phyloP scores from a whole-genome alignment of 1,140 invertebrate species.

The Eurytemora carolleeae region DNA sequence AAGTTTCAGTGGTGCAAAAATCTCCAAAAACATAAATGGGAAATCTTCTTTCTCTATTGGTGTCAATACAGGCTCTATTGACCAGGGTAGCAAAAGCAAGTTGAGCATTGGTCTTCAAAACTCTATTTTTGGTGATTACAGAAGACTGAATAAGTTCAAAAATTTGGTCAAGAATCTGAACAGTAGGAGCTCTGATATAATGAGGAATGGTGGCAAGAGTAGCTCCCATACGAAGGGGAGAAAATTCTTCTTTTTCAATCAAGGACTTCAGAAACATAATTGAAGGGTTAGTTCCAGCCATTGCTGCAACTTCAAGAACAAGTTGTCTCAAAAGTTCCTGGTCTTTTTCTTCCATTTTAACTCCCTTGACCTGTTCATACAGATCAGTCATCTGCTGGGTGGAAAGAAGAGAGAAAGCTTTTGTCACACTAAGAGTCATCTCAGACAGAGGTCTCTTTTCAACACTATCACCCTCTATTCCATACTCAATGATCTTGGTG shows the following conservation, averaged over 20 bases:
- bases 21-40: slow-evolving; percentile 10
- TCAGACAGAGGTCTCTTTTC: slow-evolving; percentile 5
- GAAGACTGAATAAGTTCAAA: slow-evolving; percentile 6
- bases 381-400: slow-evolving; percentile 2
- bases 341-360: not conserved
- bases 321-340: not conserved
- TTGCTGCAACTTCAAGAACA: not conserved
- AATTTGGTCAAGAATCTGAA: not conserved
- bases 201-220: slow-evolving; percentile 1
- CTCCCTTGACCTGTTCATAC: slow-evolving; percentile 2
- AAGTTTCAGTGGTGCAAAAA: slow-evolving; percentile 3
- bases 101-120: slow-evolving; percentile 1
- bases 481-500: not conserved
- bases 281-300: slow-evolving; percentile 3
- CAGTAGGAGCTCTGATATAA: slow-evolving; percentile 7
- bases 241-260: slow-evolving; percentile 2
- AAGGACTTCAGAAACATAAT: slow-evolving; percentile 4
- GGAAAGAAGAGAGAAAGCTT: slow-evolving; percentile 4
- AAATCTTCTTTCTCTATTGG: not conserved
- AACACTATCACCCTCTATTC: not conserved
- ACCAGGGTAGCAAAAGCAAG: slow-evolving; percentile 1
- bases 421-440: not conserved
- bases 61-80: slow-evolving; percentile 10
- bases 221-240: not conserved
- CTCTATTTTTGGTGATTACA: not conserved